These are phyloP conservation scores for Fukomys damarensis DNA, from an alignment of 2,113 vertebrate genomes.

Conservation along the genomic window DNA sequence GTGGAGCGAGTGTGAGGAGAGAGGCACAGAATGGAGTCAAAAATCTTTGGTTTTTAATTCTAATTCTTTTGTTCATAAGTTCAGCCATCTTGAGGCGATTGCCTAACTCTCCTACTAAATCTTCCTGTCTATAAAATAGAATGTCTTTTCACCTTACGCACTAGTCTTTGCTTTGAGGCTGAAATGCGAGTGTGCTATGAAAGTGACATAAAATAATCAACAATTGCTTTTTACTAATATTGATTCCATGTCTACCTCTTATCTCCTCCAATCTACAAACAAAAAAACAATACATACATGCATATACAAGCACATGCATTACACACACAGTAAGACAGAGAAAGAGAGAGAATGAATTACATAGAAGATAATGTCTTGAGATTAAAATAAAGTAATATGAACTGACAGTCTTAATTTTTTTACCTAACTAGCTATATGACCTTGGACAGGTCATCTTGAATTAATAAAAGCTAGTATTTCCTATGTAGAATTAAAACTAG, in stretches of 20 bases:
- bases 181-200: not conserved
- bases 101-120: not conserved
- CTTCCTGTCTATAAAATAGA: not conserved
- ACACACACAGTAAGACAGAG: not conserved
- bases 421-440: not conserved
- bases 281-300: not conserved
- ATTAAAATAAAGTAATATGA: slow-evolving; percentile 16
- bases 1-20: not conserved
- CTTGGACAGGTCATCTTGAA: slow-evolving; percentile 2
- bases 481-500: slow-evolving; percentile 33
- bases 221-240: not conserved
- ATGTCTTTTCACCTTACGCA: not conserved
- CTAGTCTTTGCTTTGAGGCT: not conserved
- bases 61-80: not conserved
- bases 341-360: not conserved
- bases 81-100: not conserved
- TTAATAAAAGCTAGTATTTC: slow-evolving; percentile 28
- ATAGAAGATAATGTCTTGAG: not conserved
- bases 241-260: not conserved
- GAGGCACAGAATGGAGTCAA: not conserved
- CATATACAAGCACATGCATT: not conserved
- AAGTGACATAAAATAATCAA: not conserved
- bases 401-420: not conserved
- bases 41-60: not conserved
- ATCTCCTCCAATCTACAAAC: not conserved